Evolutionary conservation across 2,888 invertebrate species (phyloP).

Genomic region (Nebria salina): DNA sequence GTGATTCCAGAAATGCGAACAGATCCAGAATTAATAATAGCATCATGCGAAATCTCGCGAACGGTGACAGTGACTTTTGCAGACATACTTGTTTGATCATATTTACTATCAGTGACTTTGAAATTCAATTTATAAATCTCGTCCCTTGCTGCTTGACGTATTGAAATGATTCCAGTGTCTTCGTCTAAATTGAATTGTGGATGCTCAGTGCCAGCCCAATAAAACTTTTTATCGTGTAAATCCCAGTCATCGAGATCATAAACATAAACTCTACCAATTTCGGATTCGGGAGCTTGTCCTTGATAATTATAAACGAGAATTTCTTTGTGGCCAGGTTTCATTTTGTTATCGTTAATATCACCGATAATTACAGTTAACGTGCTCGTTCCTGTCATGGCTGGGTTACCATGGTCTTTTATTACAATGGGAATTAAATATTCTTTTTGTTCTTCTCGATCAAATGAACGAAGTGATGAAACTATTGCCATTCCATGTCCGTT

Average conservation of each 20-base stretch:
- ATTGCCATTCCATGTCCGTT: slow-evolving; percentile 98
- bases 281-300: slow-evolving; percentile 86
- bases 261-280: slow-evolving; percentile 95
- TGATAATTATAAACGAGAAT: slow-evolving; percentile 97
- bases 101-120: slow-evolving; percentile 92
- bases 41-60: slow-evolving; percentile 94
- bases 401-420: slow-evolving; percentile 96
- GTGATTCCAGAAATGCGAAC: slow-evolving; percentile 92
- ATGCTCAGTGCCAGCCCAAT: slow-evolving; percentile 89
- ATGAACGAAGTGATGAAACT: slow-evolving; percentile 91
- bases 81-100: slow-evolving; percentile 87
- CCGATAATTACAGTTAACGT: slow-evolving; percentile 96
- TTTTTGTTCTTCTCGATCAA: slow-evolving; percentile 95
- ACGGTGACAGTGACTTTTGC: slow-evolving; percentile 97
- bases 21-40: slow-evolving; percentile 95
- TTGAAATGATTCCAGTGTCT: slow-evolving; percentile 94
- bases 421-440: slow-evolving; percentile 97
- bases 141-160: slow-evolving; percentile 91
- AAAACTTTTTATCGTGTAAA: slow-evolving; percentile 95
- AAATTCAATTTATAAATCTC: slow-evolving; percentile 84
- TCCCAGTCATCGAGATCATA: slow-evolving; percentile 99
- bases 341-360: slow-evolving; percentile 98
- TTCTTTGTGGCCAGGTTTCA: slow-evolving; percentile 97
- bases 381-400: slow-evolving; percentile 96
- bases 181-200: slow-evolving; percentile 88